Evolutionary conservation across 2,113 vertebrate genomes (phyloP).

Genomic region (Periophthalmus modestus): DNA sequence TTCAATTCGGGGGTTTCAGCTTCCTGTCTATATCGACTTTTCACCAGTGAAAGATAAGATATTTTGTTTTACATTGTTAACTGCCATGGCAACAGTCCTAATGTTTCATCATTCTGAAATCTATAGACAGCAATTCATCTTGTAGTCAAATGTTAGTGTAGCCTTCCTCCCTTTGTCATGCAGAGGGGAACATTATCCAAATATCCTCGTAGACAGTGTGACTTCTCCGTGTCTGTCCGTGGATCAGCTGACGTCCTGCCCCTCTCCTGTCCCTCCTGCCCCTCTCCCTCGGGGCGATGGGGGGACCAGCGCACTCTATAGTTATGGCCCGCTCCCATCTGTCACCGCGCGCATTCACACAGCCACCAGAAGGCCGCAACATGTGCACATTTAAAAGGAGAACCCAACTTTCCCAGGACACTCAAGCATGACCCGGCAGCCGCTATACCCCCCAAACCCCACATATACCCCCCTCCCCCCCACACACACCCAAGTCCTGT

Average conservation of each 20-base stretch:
- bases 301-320: conserved; percentile 67
- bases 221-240: conserved; percentile 21
- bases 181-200: neutral
- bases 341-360: conserved; percentile 73
- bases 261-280: conserved; percentile 35
- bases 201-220: neutral
- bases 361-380: conserved; percentile 82
- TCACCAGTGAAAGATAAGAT: no score
- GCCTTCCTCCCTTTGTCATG: neutral
- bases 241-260: conserved; percentile 15
- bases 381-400: conserved; percentile 83
- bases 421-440: conserved; percentile 79
- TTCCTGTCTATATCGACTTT: no score
- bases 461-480: conserved; percentile 25
- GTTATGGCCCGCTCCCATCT: conserved; percentile 79
- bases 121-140: no score
- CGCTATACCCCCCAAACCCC: conserved; percentile 41
- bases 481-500: conserved; percentile 12
- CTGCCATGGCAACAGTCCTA: no score
- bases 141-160: neutral
- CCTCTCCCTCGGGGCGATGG: conserved; percentile 54
- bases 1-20: no score
- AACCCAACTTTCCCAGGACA: conserved; percentile 83
- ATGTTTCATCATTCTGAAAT: no score
- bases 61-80: no score